Base-by-base conservation (phyloP, 2,797 vertebrate genomes). In the Phrynocephalus guinanensis region DNA sequence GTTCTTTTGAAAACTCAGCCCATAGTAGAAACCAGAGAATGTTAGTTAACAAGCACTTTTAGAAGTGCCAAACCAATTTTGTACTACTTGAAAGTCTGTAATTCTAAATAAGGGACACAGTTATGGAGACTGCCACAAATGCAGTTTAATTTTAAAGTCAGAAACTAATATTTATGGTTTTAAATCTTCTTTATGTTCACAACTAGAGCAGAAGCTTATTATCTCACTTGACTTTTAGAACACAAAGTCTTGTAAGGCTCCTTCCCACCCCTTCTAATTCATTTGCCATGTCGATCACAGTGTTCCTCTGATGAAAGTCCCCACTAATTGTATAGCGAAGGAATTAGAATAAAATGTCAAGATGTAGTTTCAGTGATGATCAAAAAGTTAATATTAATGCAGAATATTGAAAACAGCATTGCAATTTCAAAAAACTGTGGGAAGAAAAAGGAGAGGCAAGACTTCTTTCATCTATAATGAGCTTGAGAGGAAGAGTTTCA, bases 381-480 rank as follows among this genome's bases (percentile, higher is more conserved):
- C 11, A 91, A 84, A 93, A 93, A 83, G 50, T 85, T 90, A 89
- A 76, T 90, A 83, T 88, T 88, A 91, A 87, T 86, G 33, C 13
- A 73, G 48, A 86, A 79, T 86, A 6, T 24, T 28, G 1, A 90
- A 92, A 94, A 87, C 3, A 91, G 13, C 24, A 44, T 84, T 91
- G 90, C 24, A 7, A 83, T 93, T 93, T 85, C 80, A 90, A 56
- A 89, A 90, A 90, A 86, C 28, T 81, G 6, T 88, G 66, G 76
- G 44, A 89, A 93, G 76, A 90, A 89, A 80, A 90, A 71, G 30
- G 66, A 33, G 83, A 52, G 44, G 33, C 89, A 83, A 68, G 89
- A 84, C 82, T 95, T 90, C 84, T 95, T 93, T 94, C 73, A 93
- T 94, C 87, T 93, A 1, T 87, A 93, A 91, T 90, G 38, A 92